Evolutionary conservation across 2,113 vertebrate genomes (phyloP).

Genomic region (Ochotona princeps): DNA sequence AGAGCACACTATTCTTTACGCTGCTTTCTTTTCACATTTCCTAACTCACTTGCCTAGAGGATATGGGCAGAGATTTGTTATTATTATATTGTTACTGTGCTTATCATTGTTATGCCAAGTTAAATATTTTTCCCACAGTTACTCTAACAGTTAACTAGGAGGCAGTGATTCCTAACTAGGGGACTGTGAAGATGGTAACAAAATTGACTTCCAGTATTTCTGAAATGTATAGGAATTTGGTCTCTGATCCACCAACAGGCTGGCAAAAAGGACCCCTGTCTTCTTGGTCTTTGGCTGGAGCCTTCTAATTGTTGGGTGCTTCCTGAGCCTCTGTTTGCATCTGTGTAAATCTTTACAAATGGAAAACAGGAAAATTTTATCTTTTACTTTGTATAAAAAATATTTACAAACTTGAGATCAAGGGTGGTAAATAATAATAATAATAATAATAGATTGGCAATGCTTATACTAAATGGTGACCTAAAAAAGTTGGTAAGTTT

Average conservation of each 20-base stretch:
- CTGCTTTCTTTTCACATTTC: neutral
- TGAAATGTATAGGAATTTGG: neutral
- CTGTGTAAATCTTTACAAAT: slow-evolving; percentile 13
- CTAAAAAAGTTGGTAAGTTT: neutral
- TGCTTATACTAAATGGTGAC: too few relatives aligned
- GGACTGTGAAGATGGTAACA: neutral
- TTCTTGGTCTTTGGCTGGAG: slow-evolving; percentile 2
- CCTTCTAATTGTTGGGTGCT: neutral
- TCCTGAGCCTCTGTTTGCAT: neutral
- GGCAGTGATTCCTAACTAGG: neutral
- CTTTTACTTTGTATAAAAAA: neutral
- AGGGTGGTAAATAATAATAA: neutral
- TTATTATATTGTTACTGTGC: neutral
- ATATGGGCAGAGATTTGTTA: neutral
- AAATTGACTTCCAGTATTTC: slow-evolving; percentile 8
- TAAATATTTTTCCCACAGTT: slow-evolving; percentile 44
- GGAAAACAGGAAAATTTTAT: neutral
- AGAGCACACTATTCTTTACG: neutral
- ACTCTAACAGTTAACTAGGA: neutral
- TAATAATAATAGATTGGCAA: too few relatives aligned
- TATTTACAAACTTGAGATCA: neutral
- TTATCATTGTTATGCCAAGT: neutral
- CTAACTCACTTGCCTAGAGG: neutral
- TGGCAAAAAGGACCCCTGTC: slow-evolving; percentile 3
- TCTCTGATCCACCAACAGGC: neutral